Evolutionary conservation across 2,888 invertebrate species (phyloP).

Genomic region (Artemia sp.): DNA sequence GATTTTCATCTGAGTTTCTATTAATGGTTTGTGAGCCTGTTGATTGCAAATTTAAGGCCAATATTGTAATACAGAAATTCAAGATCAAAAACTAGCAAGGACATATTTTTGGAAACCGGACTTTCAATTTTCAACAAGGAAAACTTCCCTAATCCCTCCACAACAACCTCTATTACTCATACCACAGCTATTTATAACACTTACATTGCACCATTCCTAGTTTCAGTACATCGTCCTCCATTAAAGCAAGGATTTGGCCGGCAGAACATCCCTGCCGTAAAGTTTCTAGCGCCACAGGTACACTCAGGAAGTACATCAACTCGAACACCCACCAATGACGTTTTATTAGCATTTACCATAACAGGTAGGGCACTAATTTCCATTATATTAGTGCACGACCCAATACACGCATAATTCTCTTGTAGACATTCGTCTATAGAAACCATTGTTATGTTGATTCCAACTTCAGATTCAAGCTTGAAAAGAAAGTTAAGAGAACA

Average conservation of each 20-base stretch:
- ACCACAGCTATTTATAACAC: constrained; percentile 17
- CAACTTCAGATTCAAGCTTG: constrained; percentile 74
- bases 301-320: constrained; percentile 83
- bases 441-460: constrained; percentile 90
- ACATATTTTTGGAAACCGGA: too few species aligned
- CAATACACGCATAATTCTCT: constrained; percentile 86
- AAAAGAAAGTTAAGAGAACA: constrained; percentile 14
- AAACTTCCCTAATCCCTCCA: background rate
- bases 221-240: constrained; percentile 85
- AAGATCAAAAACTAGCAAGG: too few species aligned
- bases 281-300: constrained; percentile 81
- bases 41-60: too few species aligned
- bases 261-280: constrained; percentile 74
- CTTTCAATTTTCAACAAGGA: background rate
- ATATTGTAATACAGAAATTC: too few species aligned
- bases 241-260: constrained; percentile 80
- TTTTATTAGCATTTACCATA: constrained; percentile 93
- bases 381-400: constrained; percentile 81
- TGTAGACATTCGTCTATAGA: constrained; percentile 91
- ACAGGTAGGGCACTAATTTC: constrained; percentile 76
- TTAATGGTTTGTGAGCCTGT: too few species aligned
- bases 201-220: constrained; percentile 47
- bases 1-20: too few species aligned
- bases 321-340: constrained; percentile 84
- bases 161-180: too few species aligned